Evolutionary conservation across 2,888 invertebrate species (phyloP), one percentile per base, ranked within the genome.

Genomic region (Microctonus aethiopoides): DNA sequence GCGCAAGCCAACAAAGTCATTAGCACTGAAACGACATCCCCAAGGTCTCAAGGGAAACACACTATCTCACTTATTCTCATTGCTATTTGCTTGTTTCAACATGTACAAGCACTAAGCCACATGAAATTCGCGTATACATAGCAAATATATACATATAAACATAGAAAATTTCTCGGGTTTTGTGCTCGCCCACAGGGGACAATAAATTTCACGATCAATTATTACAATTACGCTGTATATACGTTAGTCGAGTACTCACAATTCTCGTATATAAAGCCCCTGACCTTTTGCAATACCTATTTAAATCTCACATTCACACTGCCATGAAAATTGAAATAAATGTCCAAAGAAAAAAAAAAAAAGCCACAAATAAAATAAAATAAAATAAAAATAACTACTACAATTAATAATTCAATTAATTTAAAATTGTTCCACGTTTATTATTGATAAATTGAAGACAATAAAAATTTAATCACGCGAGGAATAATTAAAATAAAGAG

Each of bases 1-100:
- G 80, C 78, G 79, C 78, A 76, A 81, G 80, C 75, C 81, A 81
- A 82, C 81, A 80, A 81, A 81, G 81, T 81, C 82, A 81, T 81
- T 81, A 81, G 77, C 77, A 77, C 77, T 75, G 76, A 76, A 81
- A 80, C 81, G 80, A 80, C 76, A 70, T 70, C 63, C 32, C 63
- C 51, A 68, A 68, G 60, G 67, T 66, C 71, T 71, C 69, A 64
- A 64, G 67, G 74, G 72, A 70, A 65, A 70, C 67, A 56, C 46
- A 72, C 65, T 26, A 70, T 72, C 68, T 69, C 72, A 64, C 70
- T 67, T 56, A 26, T 32, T 32, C 57, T 68, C 60, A 41, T 41
- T 41, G 41, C 41, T 26, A n/a, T n/a, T 32, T 51, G 34, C 32
- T 61, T 66, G 34, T 52, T 39, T 52, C 52, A 60, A 56, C 29